phyloP scores from a whole-genome alignment of 2,797 vertebrate genomes.

The Tachyglossus aculeatus region DNA sequence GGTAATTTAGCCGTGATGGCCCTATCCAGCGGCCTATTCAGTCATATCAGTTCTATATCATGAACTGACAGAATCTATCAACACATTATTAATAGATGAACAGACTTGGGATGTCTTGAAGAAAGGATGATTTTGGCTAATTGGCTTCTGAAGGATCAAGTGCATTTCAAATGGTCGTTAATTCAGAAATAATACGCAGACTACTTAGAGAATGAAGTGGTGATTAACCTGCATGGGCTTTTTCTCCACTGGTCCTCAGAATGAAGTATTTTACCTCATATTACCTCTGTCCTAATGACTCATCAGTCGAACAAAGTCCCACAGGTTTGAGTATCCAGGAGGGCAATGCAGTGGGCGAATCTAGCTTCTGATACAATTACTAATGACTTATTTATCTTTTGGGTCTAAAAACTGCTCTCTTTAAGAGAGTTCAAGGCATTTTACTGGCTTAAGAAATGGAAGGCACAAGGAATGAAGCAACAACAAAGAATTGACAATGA shows the following conservation, averaged over 20 bases:
- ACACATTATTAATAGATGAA: constrained; percentile 9
- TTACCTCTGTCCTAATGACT: not conserved
- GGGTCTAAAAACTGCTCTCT: no score
- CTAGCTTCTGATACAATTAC: no score
- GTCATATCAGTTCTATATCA: not conserved
- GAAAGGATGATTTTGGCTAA: not conserved
- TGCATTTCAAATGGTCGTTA: not conserved
- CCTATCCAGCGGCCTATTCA: not conserved
- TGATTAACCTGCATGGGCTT: not conserved
- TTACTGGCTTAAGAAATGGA: no score
- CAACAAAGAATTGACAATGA: not conserved
- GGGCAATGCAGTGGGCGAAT: not conserved
- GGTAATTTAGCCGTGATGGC: not conserved
- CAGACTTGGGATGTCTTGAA: not conserved
- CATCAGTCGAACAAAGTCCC: no score
- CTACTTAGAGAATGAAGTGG: not conserved
- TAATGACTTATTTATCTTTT: no score
- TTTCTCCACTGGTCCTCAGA: not conserved
- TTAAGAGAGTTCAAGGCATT: no score
- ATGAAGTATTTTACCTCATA: not conserved
- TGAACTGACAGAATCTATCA: not conserved
- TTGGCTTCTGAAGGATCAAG: not conserved
- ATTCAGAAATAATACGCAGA: not conserved
- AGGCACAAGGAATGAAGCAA: not conserved
- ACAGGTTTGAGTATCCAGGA: not conserved